phyloP scores from a whole-genome alignment of 2,888 invertebrate genomes.

The Notocelia uddmanniana region DNA sequence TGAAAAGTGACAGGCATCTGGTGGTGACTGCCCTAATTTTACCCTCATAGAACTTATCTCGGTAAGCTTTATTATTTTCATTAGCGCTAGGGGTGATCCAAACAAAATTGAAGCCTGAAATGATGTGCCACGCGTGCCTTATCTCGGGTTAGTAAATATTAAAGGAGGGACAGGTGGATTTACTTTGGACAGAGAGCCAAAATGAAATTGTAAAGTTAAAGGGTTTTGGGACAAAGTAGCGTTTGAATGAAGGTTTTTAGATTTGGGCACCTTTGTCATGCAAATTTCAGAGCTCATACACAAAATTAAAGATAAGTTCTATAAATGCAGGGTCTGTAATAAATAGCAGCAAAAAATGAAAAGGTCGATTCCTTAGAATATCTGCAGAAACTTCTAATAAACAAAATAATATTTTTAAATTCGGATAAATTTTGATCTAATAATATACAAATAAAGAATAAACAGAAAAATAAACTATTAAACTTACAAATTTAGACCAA shows the following conservation, averaged over 20 bases:
- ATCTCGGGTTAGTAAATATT: slow-evolving; percentile 58
- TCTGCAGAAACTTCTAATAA: no score
- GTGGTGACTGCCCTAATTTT: slow-evolving; percentile 54
- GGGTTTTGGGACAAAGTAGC: slow-evolving; percentile 24
- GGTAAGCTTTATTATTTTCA: slow-evolving; percentile 68
- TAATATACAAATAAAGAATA: no score
- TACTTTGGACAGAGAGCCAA: slow-evolving; percentile 23
- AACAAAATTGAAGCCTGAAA: slow-evolving; percentile 60
- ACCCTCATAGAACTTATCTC: slow-evolving; percentile 49
- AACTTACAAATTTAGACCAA: no score
- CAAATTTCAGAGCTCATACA: background rate
- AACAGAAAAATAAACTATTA: no score
- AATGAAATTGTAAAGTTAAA: slow-evolving; percentile 41
- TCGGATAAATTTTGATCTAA: no score
- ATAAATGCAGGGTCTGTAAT: no score
- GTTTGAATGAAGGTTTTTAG: background rate
- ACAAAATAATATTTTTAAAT: no score
- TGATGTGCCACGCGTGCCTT: slow-evolving; percentile 64
- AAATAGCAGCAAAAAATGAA: no score
- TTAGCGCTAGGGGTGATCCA: slow-evolving; percentile 58
- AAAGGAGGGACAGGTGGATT: slow-evolving; percentile 40
- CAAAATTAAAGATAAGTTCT: background rate
- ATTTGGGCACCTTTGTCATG: slow-evolving; percentile 1
- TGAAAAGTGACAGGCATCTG: slow-evolving; percentile 55
- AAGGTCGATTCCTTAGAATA: no score